Conservation (phyloP, 1,140 invertebrate species). For the Lerema accius region DNA sequence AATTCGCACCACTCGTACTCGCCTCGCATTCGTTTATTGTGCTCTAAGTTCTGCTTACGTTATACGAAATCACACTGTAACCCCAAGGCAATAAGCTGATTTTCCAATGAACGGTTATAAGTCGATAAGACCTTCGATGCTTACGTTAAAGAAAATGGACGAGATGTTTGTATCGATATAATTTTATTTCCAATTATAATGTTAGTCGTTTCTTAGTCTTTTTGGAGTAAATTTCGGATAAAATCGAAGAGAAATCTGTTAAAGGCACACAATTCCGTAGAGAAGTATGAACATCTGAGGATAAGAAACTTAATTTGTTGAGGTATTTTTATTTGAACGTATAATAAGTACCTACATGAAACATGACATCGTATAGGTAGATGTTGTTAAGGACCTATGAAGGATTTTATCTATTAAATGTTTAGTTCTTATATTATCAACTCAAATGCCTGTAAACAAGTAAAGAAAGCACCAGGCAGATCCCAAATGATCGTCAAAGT, state of each 20-base stretch:
- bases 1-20: constrained; percentile 72
- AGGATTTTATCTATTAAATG: too few species aligned
- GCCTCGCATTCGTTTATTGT: constrained; percentile 43
- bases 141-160: constrained; percentile 52
- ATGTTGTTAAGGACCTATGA: too few species aligned
- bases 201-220: constrained; percentile 56
- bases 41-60: background rate
- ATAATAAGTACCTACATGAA: too few species aligned
- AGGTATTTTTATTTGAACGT: too few species aligned
- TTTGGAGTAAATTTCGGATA: constrained; percentile 36
- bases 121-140: constrained; percentile 29
- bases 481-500: too few species aligned
- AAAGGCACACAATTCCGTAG: background rate
- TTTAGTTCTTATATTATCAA: too few species aligned
- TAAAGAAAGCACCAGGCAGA: too few species aligned
- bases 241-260: constrained; percentile 16
- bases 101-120: constrained; percentile 4
- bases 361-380: too few species aligned
- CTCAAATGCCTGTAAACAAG: too few species aligned
- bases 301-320: background rate
- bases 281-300: constrained; percentile 7
- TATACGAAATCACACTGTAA: constrained; percentile 31
- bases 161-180: constrained; percentile 75
- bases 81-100: background rate
- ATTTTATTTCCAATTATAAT: constrained; percentile 78